Conservation (phyloP, 2,797 vertebrate species). For the Linurgus olivaceus region DNA sequence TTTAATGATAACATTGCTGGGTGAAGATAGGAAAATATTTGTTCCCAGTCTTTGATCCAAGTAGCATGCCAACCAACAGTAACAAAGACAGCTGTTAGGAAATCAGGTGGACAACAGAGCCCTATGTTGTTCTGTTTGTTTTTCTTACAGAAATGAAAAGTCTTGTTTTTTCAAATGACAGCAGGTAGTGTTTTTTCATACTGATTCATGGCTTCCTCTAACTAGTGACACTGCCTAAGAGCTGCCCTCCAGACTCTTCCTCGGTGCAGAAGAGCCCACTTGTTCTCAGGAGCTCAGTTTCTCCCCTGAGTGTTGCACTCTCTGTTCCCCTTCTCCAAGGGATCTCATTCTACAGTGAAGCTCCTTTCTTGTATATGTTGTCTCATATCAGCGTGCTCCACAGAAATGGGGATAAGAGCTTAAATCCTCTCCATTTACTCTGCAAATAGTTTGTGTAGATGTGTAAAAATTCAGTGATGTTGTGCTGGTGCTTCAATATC, state of each 20-base stretch:
- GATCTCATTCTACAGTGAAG: background rate
- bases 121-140: background rate
- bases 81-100: background rate
- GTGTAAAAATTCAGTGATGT: background rate
- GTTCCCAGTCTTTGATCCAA: constrained; percentile 36
- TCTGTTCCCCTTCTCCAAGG: background rate
- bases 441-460: background rate
- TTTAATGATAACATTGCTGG: constrained; percentile 38
- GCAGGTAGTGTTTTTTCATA: background rate
- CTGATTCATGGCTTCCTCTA: background rate
- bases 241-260: background rate
- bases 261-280: background rate
- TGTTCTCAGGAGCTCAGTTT: background rate
- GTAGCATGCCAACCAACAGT: constrained; percentile 16
- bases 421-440: background rate
- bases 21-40: constrained; percentile 40
- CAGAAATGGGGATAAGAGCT: background rate
- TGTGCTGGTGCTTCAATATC: background rate
- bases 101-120: constrained; percentile 19
- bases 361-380: background rate
- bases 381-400: background rate
- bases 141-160: background rate
- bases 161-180: background rate
- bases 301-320: background rate
- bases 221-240: background rate